A percentile compares a stretch with the other conserved stretches of the same genome.
phyloP scores from a whole-genome alignment of 2,797 vertebrate species.

The Prionace glauca region DNA sequence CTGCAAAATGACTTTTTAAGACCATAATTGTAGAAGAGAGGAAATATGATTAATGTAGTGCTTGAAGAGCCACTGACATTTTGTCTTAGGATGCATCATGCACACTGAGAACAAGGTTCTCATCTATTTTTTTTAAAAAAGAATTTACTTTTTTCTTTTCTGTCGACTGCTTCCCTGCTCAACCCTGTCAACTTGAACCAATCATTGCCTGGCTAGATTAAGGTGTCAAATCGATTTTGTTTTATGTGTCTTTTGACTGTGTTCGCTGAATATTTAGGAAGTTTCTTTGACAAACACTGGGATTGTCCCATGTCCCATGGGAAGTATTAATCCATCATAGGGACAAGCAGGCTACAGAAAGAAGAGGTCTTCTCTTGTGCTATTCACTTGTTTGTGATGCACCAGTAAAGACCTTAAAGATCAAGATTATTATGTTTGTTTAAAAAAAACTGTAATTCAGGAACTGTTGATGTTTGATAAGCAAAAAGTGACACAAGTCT shows the following conservation, averaged over 20 bases:
- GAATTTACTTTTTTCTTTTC: neutral
- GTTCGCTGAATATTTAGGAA: constrained; percentile 80
- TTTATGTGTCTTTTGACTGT: constrained; percentile 84
- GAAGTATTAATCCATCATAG: constrained; percentile 79
- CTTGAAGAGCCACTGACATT: neutral
- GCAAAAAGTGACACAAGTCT: constrained; percentile 60
- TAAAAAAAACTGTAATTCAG: constrained; percentile 37
- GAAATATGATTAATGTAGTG: neutral
- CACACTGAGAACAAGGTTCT: neutral
- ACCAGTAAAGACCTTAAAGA: constrained; percentile 33
- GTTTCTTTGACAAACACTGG: constrained; percentile 77
- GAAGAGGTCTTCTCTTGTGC: constrained; percentile 68
- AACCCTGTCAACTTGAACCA: constrained; percentile 55
- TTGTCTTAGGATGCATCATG: neutral
- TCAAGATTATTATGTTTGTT: constrained; percentile 37
- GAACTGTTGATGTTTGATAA: constrained; percentile 47
- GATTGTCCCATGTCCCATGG: constrained; percentile 72
- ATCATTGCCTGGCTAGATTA: constrained; percentile 86
- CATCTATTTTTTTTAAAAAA: neutral
- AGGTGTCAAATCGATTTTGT: constrained; percentile 84
- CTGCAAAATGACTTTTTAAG: neutral
- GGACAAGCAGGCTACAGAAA: constrained; percentile 64
- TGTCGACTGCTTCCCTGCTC: constrained; percentile 63
- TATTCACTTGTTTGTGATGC: constrained; percentile 58
- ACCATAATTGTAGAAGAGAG: neutral